A percentile compares a stretch with the other conserved stretches of the same genome.
These are phyloP conservation scores for Drosophila ustulata DNA, from an alignment of 2,888 invertebrate species.

Conservation along the genomic window DNA sequence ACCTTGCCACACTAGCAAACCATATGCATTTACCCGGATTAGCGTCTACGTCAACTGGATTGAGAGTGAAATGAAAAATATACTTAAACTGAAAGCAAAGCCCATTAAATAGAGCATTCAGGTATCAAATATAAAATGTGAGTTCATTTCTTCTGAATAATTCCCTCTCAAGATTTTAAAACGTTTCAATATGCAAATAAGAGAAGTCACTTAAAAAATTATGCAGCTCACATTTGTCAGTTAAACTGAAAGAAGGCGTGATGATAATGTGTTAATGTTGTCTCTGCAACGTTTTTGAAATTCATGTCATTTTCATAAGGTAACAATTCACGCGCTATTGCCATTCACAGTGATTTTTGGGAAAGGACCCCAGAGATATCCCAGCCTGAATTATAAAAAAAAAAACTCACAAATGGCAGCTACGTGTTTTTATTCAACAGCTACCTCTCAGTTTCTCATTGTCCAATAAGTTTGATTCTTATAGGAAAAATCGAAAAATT, in stretches of 20 bases:
- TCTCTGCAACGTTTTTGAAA: slow-evolving; percentile 74
- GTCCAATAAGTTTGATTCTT: too few relatives aligned
- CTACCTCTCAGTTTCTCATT: not conserved
- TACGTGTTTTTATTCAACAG: slow-evolving; percentile 57
- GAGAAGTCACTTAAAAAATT: slow-evolving; percentile 78
- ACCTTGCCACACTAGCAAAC: slow-evolving; percentile 44
- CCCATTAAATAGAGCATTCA: not conserved
- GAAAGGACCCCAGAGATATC: slow-evolving; percentile 58
- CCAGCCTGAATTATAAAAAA: slow-evolving; percentile 14
- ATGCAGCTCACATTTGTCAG: slow-evolving; percentile 64
- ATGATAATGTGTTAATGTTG: slow-evolving; percentile 69
- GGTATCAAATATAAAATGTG: not conserved
- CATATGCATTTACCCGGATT: slow-evolving; percentile 69
- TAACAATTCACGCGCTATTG: slow-evolving; percentile 65
- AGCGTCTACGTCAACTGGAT: slow-evolving; percentile 63
- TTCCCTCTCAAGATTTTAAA: slow-evolving; percentile 57
- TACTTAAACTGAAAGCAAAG: slow-evolving; percentile 5
- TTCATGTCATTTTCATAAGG: slow-evolving; percentile 80
- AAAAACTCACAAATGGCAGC: slow-evolving; percentile 59
- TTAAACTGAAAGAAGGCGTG: slow-evolving; percentile 29
- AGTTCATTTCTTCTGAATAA: slow-evolving; percentile 57
- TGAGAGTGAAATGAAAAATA: slow-evolving; percentile 32
- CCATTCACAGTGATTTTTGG: slow-evolving; percentile 64
- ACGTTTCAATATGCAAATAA: slow-evolving; percentile 74
- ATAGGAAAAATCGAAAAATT: too few relatives aligned